Percentiles rank a stretch among this genome's conserved stretches.
Conservation (phyloP, 2,888 invertebrate genomes). For the Sinelater perroti region DNA sequence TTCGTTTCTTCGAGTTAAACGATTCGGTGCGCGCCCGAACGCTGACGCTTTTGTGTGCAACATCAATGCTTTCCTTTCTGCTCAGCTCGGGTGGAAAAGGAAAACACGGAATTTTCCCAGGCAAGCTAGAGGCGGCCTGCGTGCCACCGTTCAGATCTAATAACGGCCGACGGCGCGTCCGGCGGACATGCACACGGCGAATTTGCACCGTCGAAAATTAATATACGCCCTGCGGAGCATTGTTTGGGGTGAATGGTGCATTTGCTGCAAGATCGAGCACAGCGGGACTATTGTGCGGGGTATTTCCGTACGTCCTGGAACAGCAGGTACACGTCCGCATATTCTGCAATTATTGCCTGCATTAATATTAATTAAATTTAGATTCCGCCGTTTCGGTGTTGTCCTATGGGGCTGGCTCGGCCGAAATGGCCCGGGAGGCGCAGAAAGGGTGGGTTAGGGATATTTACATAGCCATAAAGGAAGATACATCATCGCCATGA, state of each 20-base stretch:
- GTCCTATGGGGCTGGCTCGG: background rate
- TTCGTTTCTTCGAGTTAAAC: constrained; percentile 20
- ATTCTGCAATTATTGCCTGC: constrained; percentile 28
- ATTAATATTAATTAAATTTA: constrained; percentile 32
- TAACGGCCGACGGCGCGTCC: background rate
- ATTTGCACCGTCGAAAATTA: constrained; percentile 40
- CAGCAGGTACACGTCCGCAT: constrained; percentile 30
- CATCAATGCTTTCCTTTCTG: constrained; percentile 15
- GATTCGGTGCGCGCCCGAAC: background rate
- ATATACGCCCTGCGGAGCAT: constrained; percentile 49
- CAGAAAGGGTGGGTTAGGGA: too few species aligned
- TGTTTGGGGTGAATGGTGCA: constrained; percentile 47
- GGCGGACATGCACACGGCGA: constrained; percentile 12
- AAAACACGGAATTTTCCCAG: constrained; percentile 18
- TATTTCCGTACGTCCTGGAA: constrained; percentile 35
- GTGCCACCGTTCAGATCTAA: constrained; percentile 4
- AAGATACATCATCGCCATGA: too few species aligned
- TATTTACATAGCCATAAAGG: too few species aligned
- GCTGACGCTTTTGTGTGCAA: background rate
- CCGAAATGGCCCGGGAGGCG: too few species aligned
- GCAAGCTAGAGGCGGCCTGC: background rate
- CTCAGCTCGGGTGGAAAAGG: constrained; percentile 21
- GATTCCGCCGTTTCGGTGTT: constrained; percentile 1
- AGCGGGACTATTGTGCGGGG: constrained; percentile 45
- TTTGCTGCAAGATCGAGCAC: constrained; percentile 50